Conservation (phyloP, 35 echinoderm and acorn worm genomes). For the Acanthaster planci region DNA sequence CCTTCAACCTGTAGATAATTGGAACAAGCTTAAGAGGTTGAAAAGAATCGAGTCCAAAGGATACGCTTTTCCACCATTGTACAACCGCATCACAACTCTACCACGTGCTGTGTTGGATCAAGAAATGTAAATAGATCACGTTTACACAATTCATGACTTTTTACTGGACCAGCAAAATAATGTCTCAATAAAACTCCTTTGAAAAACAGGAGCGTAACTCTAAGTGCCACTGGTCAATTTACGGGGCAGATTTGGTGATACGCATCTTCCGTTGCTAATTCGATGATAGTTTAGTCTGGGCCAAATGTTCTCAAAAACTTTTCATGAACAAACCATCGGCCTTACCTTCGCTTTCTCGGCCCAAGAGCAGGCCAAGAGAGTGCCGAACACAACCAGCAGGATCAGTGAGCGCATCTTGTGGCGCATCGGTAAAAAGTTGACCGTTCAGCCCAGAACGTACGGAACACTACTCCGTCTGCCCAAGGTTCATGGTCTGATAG, state of each 20-base stretch:
- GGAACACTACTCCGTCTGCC: background rate
- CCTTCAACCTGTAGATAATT: background rate
- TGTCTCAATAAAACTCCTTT: background rate
- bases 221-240: background rate
- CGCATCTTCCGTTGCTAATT: background rate
- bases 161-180: no score
- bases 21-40: background rate
- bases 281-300: background rate
- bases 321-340: background rate
- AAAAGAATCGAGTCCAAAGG: background rate
- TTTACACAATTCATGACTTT: no score
- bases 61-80: no score
- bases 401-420: slow-evolving; percentile 2
- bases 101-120: no score
- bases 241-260: background rate
- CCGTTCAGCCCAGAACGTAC: background rate
- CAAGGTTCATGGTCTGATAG: background rate
- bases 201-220: background rate
- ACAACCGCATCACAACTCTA: no score
- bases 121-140: no score
- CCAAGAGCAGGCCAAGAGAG: background rate
- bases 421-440: background rate
- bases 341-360: background rate
- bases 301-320: background rate
- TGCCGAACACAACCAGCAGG: background rate